A percentile compares a stretch with the other conserved stretches of the same genome.
These are phyloP conservation scores for Erithacus rubecula DNA, from an alignment of 2,797 vertebrate species.

Conservation along the genomic window DNA sequence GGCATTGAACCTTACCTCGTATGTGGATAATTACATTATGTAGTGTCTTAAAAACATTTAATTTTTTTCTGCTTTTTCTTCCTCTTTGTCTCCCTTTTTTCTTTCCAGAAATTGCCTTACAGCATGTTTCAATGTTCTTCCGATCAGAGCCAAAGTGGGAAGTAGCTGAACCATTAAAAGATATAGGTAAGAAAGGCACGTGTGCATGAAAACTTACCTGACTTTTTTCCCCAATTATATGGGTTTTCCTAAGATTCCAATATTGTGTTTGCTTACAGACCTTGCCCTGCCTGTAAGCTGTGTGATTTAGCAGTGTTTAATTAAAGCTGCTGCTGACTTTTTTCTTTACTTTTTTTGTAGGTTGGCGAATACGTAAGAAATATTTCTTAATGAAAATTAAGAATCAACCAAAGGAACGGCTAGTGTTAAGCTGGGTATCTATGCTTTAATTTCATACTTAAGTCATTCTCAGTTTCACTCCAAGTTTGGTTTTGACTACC, in stretches of 20 bases:
- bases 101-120: constrained; percentile 91
- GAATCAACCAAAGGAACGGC: constrained; percentile 92
- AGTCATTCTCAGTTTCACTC: background rate
- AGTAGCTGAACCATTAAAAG: constrained; percentile 92
- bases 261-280: background rate
- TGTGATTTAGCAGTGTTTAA: background rate
- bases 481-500: background rate
- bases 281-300: background rate
- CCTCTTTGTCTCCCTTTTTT: background rate
- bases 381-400: constrained; percentile 95
- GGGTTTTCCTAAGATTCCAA: background rate
- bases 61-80: background rate
- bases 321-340: background rate
- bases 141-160: constrained; percentile 97
- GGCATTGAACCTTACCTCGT: background rate
- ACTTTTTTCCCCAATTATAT: background rate
- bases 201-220: background rate
- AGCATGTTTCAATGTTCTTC: constrained; percentile 99
- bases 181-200: constrained; percentile 84
- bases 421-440: constrained; percentile 93
- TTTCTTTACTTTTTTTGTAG: constrained; percentile 68
- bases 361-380: constrained; percentile 96
- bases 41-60: background rate
- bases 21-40: background rate
- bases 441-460: background rate